phyloP scores from a whole-genome alignment of 2,888 invertebrate species.

The Pyrochroa serraticornis region DNA sequence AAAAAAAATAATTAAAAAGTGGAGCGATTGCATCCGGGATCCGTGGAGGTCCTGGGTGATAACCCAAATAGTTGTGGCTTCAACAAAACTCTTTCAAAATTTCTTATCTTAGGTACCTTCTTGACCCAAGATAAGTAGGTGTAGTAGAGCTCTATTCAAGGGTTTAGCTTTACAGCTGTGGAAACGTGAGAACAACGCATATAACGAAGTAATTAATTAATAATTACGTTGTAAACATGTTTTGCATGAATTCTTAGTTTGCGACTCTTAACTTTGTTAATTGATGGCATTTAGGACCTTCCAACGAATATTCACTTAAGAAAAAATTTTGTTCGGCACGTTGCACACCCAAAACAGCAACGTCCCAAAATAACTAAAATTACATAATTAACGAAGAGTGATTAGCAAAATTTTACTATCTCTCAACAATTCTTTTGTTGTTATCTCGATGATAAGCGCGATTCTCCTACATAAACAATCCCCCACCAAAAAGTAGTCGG shows the following conservation, averaged over 20 bases:
- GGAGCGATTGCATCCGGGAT: slow-evolving; percentile 13
- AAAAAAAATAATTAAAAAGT: background rate
- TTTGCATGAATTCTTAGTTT: too few relatives aligned
- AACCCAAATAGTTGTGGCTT: slow-evolving; percentile 1
- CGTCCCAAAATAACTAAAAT: background rate
- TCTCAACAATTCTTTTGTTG: slow-evolving; percentile 23
- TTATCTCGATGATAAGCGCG: slow-evolving; percentile 32
- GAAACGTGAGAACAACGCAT: too few relatives aligned
- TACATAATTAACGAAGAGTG: background rate
- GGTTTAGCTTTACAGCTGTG: background rate
- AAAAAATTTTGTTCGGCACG: too few relatives aligned
- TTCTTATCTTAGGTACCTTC: slow-evolving; percentile 10
- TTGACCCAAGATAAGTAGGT: slow-evolving; percentile 7
- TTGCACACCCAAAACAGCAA: too few relatives aligned
- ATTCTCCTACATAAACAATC: slow-evolving; percentile 42
- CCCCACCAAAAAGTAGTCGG: slow-evolving; percentile 34
- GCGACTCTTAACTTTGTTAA: too few relatives aligned
- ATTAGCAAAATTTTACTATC: slow-evolving; percentile 19
- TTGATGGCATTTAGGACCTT: too few relatives aligned
- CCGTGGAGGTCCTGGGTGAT: slow-evolving; percentile 16
- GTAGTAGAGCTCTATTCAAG: background rate
- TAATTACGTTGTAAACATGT: too few relatives aligned
- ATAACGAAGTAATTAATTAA: too few relatives aligned
- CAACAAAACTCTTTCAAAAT: slow-evolving; percentile 6
- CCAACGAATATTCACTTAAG: too few relatives aligned